phyloP scores from a whole-genome alignment of 2,113 vertebrate species.

The Cololabis saira region DNA sequence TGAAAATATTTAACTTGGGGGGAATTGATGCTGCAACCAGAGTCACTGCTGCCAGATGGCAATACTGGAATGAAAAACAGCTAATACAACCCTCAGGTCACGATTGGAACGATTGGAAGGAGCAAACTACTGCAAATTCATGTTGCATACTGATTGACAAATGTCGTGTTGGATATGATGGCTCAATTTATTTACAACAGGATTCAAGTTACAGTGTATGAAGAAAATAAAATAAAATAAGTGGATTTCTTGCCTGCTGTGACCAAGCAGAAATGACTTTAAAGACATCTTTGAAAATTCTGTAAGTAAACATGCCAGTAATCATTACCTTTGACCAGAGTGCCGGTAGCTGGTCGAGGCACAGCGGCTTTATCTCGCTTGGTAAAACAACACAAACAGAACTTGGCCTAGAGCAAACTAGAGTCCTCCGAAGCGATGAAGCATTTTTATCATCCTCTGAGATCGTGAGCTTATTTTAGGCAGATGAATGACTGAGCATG shows the following conservation, averaged over 20 bases:
- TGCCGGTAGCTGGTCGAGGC: slow-evolving; percentile 32
- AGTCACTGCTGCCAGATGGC: slow-evolving; percentile 72
- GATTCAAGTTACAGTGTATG: slow-evolving; percentile 35
- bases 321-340: slow-evolving; percentile 51
- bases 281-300: slow-evolving; percentile 29
- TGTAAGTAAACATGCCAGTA: slow-evolving; percentile 41
- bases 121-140: slow-evolving; percentile 47
- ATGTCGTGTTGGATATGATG: slow-evolving; percentile 31
- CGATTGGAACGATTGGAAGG: slow-evolving; percentile 51
- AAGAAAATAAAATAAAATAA: slow-evolving; percentile 21
- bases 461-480: slow-evolving; percentile 51
- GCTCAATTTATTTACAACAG: slow-evolving; percentile 27
- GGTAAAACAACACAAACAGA: slow-evolving; percentile 49
- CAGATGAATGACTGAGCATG: slow-evolving; percentile 57
- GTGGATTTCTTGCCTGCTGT: slow-evolving; percentile 24
- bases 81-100: slow-evolving; percentile 61
- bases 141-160: slow-evolving; percentile 62
- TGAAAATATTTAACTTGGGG: slow-evolving; percentile 48
- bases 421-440: slow-evolving; percentile 45
- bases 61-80: slow-evolving; percentile 56
- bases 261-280: slow-evolving; percentile 34
- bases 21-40: slow-evolving; percentile 63
- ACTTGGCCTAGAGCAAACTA: slow-evolving; percentile 44
- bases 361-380: slow-evolving; percentile 22
- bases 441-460: slow-evolving; percentile 51